Conservation (phyloP, 2,888 invertebrate genomes). For the Phoenoteleia sp. region DNA sequence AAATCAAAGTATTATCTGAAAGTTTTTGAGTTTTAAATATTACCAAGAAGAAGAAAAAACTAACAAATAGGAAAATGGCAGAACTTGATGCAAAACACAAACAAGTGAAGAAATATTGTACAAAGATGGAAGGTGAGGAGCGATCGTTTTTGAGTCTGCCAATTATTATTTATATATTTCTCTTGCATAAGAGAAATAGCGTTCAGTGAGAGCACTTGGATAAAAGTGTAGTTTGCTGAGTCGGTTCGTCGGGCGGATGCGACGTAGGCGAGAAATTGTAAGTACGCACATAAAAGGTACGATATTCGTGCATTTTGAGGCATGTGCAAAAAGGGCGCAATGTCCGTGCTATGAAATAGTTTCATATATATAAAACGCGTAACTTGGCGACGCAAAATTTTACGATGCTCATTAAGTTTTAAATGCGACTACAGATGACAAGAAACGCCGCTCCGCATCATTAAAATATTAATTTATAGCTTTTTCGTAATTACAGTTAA, state of each 20-base stretch:
- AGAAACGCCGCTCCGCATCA: constrained; percentile 40
- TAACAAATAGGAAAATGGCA: too few relatives aligned
- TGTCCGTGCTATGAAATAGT: constrained; percentile 57
- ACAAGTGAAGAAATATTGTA: too few relatives aligned
- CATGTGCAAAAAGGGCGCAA: constrained; percentile 61
- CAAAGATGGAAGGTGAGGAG: too few relatives aligned
- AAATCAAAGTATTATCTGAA: too few relatives aligned
- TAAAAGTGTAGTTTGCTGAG: constrained; percentile 59
- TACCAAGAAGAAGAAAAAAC: too few relatives aligned
- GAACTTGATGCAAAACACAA: too few relatives aligned
- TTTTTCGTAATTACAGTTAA: too few relatives aligned
- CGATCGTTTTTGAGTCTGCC: not conserved
- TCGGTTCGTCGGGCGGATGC: constrained; percentile 52
- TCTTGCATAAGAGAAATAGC: constrained; percentile 16
- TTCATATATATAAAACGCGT: constrained; percentile 32
- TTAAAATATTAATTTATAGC: constrained; percentile 42
- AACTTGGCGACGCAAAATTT: constrained; percentile 62
- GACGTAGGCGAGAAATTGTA: constrained; percentile 68
- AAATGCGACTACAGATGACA: constrained; percentile 50
- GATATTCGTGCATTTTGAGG: constrained; percentile 58
- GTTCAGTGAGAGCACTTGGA: constrained; percentile 28
- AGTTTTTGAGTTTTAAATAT: too few relatives aligned
- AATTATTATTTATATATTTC: constrained; percentile 20
- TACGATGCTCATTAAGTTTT: constrained; percentile 64
- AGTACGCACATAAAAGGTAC: constrained; percentile 60